Conservation (phyloP, 2,888 invertebrate species). For the Netelia melanura region DNA sequence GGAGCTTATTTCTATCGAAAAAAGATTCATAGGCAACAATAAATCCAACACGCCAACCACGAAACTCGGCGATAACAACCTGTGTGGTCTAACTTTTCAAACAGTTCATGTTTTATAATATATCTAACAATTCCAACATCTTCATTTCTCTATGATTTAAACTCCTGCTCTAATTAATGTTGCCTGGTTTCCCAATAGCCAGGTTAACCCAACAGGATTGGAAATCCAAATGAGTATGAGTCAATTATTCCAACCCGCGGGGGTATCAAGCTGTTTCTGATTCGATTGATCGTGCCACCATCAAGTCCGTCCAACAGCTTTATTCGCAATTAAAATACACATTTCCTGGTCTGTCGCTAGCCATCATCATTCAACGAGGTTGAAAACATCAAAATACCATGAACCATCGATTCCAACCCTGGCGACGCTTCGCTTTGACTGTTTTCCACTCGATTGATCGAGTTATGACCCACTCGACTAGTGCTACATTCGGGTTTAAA, state of each 20-base stretch:
- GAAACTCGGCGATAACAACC: neutral
- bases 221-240: neutral
- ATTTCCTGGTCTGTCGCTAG: neutral
- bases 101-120: neutral
- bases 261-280: neutral
- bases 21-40: neutral
- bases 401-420: no score
- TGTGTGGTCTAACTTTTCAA: neutral
- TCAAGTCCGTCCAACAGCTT: neutral
- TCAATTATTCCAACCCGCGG: neutral
- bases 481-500: neutral
- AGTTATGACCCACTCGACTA: neutral
- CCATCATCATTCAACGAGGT: no score
- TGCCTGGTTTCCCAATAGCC: neutral
- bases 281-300: neutral
- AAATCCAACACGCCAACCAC: neutral
- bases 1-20: neutral
- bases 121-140: neutral
- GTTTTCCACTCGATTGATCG: neutral
- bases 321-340: neutral
- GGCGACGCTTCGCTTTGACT: no score
- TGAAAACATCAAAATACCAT: no score
- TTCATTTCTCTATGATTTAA: neutral
- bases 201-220: neutral
- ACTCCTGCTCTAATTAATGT: neutral